Percentiles rank a stretch among this genome's conserved stretches.
These are phyloP conservation scores for Endotricha flammealis DNA, from an alignment of 2,888 invertebrate genomes.

Conservation along the genomic window DNA sequence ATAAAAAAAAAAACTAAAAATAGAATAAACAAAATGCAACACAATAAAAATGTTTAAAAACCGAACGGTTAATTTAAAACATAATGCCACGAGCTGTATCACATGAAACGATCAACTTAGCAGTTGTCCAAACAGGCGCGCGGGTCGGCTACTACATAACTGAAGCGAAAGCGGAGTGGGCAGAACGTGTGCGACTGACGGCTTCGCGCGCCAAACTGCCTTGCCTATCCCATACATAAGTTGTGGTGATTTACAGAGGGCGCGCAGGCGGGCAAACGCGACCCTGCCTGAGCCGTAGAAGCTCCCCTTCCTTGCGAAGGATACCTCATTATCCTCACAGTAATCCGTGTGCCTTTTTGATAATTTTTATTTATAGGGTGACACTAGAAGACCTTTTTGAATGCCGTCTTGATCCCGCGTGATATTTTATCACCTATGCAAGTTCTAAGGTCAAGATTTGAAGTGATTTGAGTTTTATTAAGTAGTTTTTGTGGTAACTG, in stretches of 20 bases:
- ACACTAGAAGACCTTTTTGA: slow-evolving; percentile 45
- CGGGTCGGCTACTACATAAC: slow-evolving; percentile 49
- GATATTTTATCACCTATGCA: background rate
- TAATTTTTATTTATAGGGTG: slow-evolving; percentile 65
- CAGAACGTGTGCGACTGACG: slow-evolving; percentile 41
- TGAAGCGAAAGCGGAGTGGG: slow-evolving; percentile 32
- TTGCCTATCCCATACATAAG: slow-evolving; percentile 48
- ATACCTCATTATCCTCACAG: slow-evolving; percentile 75
- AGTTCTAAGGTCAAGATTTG: background rate
- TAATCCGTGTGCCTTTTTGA: slow-evolving; percentile 72
- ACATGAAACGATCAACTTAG: slow-evolving; percentile 75
- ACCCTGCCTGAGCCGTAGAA: slow-evolving; percentile 31
- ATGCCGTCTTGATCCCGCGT: slow-evolving; percentile 16
- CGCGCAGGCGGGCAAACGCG: slow-evolving; percentile 52
- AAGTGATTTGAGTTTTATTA: background rate
- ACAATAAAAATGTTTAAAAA: slow-evolving; percentile 61
- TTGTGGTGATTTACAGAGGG: slow-evolving; percentile 61
- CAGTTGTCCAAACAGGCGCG: slow-evolving; percentile 71
- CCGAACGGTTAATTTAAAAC: slow-evolving; percentile 67
- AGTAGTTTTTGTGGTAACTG: background rate
- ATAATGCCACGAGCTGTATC: slow-evolving; percentile 71
- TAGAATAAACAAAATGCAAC: slow-evolving; percentile 40
- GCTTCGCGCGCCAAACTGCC: slow-evolving; percentile 72
- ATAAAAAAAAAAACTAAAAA: slow-evolving; percentile 11
- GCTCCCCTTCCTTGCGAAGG: slow-evolving; percentile 61